Evolutionary conservation across 2,888 invertebrate genomes (phyloP).

Genomic region (Acanthoscelides obtectus): DNA sequence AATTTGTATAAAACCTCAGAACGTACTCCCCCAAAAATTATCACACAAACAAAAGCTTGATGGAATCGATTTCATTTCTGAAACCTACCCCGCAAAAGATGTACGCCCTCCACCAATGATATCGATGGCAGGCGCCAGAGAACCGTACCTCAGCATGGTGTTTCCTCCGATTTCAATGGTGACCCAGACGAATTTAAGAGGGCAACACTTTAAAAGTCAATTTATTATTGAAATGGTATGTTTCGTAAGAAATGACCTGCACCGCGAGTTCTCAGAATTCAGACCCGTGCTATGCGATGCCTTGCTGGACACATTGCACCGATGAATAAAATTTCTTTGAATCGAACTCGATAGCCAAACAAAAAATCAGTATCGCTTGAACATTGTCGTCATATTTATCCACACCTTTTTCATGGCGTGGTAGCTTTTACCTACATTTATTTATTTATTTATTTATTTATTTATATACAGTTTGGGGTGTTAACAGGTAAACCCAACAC

Average conservation of each 20-base stretch:
- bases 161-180: slow-evolving; percentile 33
- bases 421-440: too few relatives aligned
- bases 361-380: too few relatives aligned
- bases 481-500: too few relatives aligned
- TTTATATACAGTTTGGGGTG: too few relatives aligned
- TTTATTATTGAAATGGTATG: slow-evolving; percentile 10
- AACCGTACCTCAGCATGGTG: slow-evolving; percentile 20
- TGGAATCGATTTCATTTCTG: neutral
- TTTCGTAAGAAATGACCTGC: neutral
- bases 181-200: slow-evolving; percentile 15
- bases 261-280: neutral
- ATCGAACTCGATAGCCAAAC: neutral
- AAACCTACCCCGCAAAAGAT: neutral
- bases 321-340: neutral
- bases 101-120: neutral
- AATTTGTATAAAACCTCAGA: too few relatives aligned
- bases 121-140: slow-evolving; percentile 22
- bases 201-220: slow-evolving; percentile 11
- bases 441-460: too few relatives aligned
- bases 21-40: too few relatives aligned
- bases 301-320: neutral
- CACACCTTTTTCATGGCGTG: too few relatives aligned
- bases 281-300: neutral
- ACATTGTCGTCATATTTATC: too few relatives aligned
- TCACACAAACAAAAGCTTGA: too few relatives aligned